These are phyloP conservation scores for Ecdyonurus torrentis DNA, from an alignment of 2,888 invertebrate species.

Conservation along the genomic window DNA sequence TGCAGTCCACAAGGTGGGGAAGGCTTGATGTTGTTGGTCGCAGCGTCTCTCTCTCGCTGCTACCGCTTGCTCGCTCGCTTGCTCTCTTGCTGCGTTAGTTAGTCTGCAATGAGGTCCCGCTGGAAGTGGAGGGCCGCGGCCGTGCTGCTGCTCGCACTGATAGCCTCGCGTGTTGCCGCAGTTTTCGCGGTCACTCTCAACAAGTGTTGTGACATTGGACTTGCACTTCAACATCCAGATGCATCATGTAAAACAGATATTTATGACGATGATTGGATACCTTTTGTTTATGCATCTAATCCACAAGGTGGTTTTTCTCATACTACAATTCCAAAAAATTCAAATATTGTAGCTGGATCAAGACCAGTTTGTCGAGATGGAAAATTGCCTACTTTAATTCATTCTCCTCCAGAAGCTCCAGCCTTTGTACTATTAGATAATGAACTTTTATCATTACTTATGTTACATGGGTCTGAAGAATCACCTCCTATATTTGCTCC, in stretches of 20 bases:
- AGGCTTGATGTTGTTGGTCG: background rate
- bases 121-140: background rate
- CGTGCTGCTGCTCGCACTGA: background rate
- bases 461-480: background rate
- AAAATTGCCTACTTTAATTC: background rate
- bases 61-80: background rate
- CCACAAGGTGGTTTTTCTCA: background rate
- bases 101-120: background rate
- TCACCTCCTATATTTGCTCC: conserved; percentile 27
- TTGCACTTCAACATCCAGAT: background rate
- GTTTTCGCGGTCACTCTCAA: background rate
- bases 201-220: background rate
- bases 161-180: background rate
- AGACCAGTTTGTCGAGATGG: background rate
- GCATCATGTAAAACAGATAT: background rate
- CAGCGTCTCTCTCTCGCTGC: background rate
- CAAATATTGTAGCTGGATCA: background rate
- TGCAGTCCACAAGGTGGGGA: background rate
- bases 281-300: background rate
- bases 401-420: background rate
- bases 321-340: background rate
- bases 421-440: background rate
- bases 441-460: background rate
- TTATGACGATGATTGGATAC: background rate
- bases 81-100: background rate